Evolutionary conservation across 2,888 invertebrate genomes (phyloP), one percentile per base, ranked within the genome.

Genomic region (Pachydiplax longipennis): DNA sequence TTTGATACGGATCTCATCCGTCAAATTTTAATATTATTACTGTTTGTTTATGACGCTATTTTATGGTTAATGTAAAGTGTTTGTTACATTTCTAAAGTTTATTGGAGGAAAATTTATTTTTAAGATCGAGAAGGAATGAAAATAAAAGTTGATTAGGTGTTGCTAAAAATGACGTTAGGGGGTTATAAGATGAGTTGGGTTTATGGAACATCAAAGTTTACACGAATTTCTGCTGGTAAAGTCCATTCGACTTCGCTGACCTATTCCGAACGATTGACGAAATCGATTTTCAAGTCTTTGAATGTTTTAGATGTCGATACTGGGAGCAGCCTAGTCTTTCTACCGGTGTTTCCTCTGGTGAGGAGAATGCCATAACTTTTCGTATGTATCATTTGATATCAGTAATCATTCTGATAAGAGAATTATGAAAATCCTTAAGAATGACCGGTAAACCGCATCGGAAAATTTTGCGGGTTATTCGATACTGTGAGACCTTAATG

Each of bases 11-110:
- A 87, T 87, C 35, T 10, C 87, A 61, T 87, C 87, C 61, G 87
- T 87, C 18, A 53, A 53, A 53, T 53, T 73, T 73, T 73, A 73
- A 73, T 87, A 87, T 87, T 40, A 65, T 87, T 87, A 35, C 61
- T 87, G 87, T 87, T 87, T 87, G 87, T 87, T 87, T 87, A 87
- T 87, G 12, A 87, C 18, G 81, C 37, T 87, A 87, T 58, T 87
- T 87, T 87, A 61, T 87, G 87, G 87, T 87, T 87, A 65, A 87
- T 87, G 87, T 87, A 87, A 87, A 87, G 61, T 87, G 61, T 87
- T 87, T 87, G 87, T 87, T 87, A 87, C 65, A 87, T 87, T 87
- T 87, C 31, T 87, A 87, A 61, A 87, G 87, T 87, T 87, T 87
- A 87, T 87, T 65, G 87, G 87, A 87, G 40, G 37, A n/a, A 61